Conservation (phyloP, 1,140 invertebrate genomes). For the Antheraea pernyi region DNA sequence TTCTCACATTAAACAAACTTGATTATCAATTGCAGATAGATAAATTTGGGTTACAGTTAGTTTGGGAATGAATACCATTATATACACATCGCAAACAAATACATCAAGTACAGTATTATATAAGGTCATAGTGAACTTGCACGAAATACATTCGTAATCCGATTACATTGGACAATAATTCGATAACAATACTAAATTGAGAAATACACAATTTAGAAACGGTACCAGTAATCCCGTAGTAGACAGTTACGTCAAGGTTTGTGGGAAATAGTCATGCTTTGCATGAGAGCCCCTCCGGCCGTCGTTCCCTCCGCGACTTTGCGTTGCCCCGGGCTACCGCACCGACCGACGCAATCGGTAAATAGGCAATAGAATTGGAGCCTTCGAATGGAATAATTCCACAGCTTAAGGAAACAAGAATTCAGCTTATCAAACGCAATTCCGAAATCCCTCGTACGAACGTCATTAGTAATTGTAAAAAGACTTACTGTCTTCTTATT, state of each 20-base stretch:
- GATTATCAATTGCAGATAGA: too few relatives aligned
- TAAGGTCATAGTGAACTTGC: neutral
- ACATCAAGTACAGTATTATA: neutral
- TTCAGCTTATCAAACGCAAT: neutral
- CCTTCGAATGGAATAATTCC: neutral
- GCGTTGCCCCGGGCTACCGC: slow-evolving; percentile 13
- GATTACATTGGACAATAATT: neutral
- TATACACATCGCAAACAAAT: neutral
- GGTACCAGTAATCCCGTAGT: slow-evolving; percentile 24
- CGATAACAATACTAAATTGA: slow-evolving; percentile 7
- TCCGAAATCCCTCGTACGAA: neutral
- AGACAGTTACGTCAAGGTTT: slow-evolving; percentile 25
- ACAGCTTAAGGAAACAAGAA: neutral
- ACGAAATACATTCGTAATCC: slow-evolving; percentile 1
- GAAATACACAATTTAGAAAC: slow-evolving; percentile 24
- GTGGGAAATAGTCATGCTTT: slow-evolving; percentile 37
- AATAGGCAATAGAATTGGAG: neutral
- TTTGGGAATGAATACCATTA: too few relatives aligned
- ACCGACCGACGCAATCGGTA: slow-evolving; percentile 2
- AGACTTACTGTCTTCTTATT: too few relatives aligned
- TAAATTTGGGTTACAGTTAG: too few relatives aligned
- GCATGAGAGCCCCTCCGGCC: slow-evolving; percentile 44
- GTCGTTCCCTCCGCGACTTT: slow-evolving; percentile 38
- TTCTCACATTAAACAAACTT: too few relatives aligned
- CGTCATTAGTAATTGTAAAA: too few relatives aligned